These are phyloP conservation scores for Podarcis cretensis DNA, from an alignment of 2,113 vertebrate species.

Conservation along the genomic window DNA sequence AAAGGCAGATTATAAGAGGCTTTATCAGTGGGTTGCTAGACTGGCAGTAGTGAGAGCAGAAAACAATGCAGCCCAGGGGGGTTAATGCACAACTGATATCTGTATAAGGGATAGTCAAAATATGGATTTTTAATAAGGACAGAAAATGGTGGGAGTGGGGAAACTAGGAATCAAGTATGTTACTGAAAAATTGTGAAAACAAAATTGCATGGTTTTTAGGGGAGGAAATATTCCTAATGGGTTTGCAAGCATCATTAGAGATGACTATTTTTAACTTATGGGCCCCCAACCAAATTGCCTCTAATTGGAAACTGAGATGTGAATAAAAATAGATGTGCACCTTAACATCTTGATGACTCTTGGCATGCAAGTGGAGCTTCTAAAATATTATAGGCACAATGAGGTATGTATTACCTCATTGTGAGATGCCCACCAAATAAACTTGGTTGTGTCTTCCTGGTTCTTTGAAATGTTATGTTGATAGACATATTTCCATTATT, in stretches of 20 bases:
- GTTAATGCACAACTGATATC: background rate
- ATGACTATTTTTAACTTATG: background rate
- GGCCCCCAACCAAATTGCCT: background rate
- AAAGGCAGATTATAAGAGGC: background rate
- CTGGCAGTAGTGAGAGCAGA: background rate
- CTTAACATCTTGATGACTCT: background rate
- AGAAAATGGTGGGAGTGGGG: background rate
- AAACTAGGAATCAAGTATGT: background rate
- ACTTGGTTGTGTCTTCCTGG: background rate
- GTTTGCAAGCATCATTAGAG: background rate
- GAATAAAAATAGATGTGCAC: background rate
- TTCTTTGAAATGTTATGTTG: background rate
- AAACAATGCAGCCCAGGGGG: too few relatives aligned
- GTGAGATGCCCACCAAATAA: background rate
- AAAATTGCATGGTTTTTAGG: background rate
- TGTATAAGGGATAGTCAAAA: background rate
- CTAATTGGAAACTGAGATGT: background rate
- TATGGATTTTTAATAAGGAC: background rate
- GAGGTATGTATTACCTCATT: too few relatives aligned
- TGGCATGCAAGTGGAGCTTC: background rate
- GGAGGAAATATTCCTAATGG: background rate
- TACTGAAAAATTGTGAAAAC: background rate
- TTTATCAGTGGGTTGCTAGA: background rate
- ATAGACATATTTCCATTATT: background rate
- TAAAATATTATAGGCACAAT: rapidly evolving